Evolutionary conservation across 2,888 invertebrate genomes (phyloP).

Genomic region (Amorpha juglandis): DNA sequence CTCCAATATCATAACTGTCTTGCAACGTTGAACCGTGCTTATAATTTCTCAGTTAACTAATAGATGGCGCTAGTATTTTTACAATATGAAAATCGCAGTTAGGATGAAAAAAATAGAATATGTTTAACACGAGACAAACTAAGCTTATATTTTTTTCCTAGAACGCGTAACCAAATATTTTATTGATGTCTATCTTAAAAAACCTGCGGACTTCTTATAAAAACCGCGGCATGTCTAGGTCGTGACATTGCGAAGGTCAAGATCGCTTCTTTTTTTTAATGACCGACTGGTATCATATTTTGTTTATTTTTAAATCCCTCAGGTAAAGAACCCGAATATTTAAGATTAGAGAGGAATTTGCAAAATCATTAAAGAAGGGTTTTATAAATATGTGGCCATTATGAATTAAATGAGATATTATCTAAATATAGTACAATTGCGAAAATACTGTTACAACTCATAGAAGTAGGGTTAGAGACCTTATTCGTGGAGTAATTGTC

Average conservation of each 20-base stretch:
- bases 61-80: slow-evolving; percentile 6
- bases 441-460: too few relatives aligned
- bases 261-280: slow-evolving; percentile 26
- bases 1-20: background rate
- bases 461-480: too few relatives aligned
- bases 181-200: slow-evolving; percentile 33
- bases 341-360: background rate
- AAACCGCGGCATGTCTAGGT: slow-evolving; percentile 52
- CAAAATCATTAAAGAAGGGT: background rate
- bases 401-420: too few relatives aligned
- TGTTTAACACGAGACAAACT: background rate
- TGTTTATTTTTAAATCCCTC: slow-evolving; percentile 12
- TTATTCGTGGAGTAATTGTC: too few relatives aligned
- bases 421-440: too few relatives aligned
- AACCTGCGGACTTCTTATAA: slow-evolving; percentile 39
- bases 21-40: background rate
- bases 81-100: background rate
- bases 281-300: background rate
- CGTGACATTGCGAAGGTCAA: slow-evolving; percentile 64
- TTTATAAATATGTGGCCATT: background rate
- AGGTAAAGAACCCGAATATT: slow-evolving; percentile 4
- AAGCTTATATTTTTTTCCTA: slow-evolving; percentile 4
- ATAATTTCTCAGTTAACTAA: background rate
- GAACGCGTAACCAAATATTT: slow-evolving; percentile 23
- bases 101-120: background rate